phyloP scores from a whole-genome alignment of 2,888 invertebrate species.

The Adineta ricciae region DNA sequence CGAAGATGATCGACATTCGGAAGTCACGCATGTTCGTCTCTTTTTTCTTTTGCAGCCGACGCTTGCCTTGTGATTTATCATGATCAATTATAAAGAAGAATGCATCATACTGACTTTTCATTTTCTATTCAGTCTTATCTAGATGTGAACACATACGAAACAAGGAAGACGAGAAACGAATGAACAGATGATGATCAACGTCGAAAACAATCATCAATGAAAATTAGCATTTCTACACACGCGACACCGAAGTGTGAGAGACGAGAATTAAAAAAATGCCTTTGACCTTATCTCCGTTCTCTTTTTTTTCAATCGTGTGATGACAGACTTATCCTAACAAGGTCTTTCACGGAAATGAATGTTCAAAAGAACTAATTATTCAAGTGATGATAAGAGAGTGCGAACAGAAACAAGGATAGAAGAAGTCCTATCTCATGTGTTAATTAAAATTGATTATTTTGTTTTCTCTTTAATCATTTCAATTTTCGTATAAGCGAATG shows the following conservation, averaged over 20 bases:
- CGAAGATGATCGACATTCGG: background rate
- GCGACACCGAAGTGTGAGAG: background rate
- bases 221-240: background rate
- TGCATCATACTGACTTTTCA: background rate
- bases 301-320: background rate
- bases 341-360: background rate
- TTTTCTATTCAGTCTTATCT: background rate
- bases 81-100: background rate
- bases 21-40: background rate
- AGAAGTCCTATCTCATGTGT: background rate
- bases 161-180: background rate
- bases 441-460: background rate
- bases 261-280: background rate
- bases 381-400: background rate
- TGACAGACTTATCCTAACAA: background rate
- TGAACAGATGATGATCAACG: background rate
- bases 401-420: background rate
- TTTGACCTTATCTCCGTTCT: background rate
- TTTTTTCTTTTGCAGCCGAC: background rate
- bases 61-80: background rate
- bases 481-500: background rate
- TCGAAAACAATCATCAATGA: background rate
- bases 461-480: background rate
- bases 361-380: conserved; percentile 5
- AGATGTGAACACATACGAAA: background rate